Conservation (phyloP, 2,113 vertebrate species). For the Rhabdornis inornatus region DNA sequence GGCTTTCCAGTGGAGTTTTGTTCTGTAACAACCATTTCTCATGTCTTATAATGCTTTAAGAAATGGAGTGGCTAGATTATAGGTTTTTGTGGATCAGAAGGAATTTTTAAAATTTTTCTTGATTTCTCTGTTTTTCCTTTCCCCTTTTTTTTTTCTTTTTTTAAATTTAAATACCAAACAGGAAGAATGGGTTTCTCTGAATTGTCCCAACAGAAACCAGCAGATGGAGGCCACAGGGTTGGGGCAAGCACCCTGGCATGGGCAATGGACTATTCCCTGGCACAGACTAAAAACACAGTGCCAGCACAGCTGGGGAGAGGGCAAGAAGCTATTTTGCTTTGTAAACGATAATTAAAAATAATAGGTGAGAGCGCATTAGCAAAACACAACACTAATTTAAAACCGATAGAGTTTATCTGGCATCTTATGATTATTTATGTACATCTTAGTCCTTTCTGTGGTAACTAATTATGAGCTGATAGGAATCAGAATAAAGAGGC, state of each 20-base stretch:
- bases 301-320: conserved; percentile 8
- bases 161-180: background rate
- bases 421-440: conserved; percentile 66
- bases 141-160: no score
- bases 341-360: conserved; percentile 70
- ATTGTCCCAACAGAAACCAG: background rate
- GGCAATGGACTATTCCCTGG: background rate
- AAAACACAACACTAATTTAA: conserved; percentile 61
- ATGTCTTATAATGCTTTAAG: background rate
- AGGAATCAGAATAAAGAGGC: conserved; percentile 27
- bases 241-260: no score
- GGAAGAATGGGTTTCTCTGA: background rate
- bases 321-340: conserved; percentile 41
- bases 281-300: background rate
- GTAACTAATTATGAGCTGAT: conserved; percentile 55
- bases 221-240: background rate
- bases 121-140: background rate
- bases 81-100: background rate
- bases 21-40: background rate
- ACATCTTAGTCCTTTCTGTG: conserved; percentile 33
- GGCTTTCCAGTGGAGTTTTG: background rate
- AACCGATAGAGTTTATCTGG: conserved; percentile 64
- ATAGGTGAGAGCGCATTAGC: conserved; percentile 26
- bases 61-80: background rate
- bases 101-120: background rate